A percentile compares a stretch with the other conserved stretches of the same genome.
Evolutionary conservation across 1,140 invertebrate species (phyloP).

Genomic region (Acyrthosiphon pisum): DNA sequence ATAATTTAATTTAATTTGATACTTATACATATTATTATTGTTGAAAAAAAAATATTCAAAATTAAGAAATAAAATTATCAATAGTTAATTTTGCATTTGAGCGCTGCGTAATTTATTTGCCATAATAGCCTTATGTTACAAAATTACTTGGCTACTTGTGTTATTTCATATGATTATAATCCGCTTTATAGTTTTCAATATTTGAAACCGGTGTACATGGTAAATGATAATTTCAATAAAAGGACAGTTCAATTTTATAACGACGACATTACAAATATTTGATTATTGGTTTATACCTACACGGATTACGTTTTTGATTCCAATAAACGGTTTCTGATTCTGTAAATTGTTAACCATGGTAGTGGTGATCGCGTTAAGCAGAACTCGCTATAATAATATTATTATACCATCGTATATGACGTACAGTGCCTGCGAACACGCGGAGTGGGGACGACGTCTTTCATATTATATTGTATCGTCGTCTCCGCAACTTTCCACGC

Average conservation of each 20-base stretch:
- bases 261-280: not conserved
- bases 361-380: not conserved
- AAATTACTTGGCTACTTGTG: not conserved
- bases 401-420: not conserved
- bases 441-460: not conserved
- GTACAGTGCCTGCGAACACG: not conserved
- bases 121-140: not conserved
- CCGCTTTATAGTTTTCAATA: no score
- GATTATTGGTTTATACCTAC: not conserved
- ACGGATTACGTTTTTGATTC: not conserved
- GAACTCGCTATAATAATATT: not conserved
- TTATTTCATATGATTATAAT: no score
- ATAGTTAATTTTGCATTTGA: not conserved
- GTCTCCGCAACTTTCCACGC: slow-evolving; percentile 29
- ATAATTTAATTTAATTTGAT: no score
- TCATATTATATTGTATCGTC: not conserved
- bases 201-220: no score
- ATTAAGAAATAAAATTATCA: not conserved
- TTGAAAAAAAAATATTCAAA: not conserved
- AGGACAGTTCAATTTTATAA: no score
- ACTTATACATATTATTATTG: no score
- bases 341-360: not conserved
- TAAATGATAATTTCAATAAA: no score
- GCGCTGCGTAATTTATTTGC: not conserved
- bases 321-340: not conserved